These are phyloP conservation scores for Brenthis ino DNA, from an alignment of 2,888 invertebrate genomes.

Conservation along the genomic window DNA sequence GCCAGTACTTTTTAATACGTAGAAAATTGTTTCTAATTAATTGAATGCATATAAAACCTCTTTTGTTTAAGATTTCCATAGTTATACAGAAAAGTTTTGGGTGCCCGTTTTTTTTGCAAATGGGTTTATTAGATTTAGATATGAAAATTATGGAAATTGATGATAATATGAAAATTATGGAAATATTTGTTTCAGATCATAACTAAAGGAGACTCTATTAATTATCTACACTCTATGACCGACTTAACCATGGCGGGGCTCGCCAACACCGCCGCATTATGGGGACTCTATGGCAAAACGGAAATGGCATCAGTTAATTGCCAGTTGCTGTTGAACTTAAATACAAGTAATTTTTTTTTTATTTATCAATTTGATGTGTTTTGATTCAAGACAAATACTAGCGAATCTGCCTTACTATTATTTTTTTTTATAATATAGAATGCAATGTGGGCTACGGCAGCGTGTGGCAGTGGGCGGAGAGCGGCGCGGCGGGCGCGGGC, in stretches of 20 bases:
- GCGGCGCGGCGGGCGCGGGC: constrained; percentile 41
- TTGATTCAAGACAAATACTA: no score
- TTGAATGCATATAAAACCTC: no score
- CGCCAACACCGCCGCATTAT: constrained; percentile 91
- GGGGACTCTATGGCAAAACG: constrained; percentile 94
- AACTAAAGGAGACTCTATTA: constrained; percentile 92
- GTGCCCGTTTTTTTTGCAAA: no score
- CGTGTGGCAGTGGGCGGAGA: constrained; percentile 61
- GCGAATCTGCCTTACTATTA: no score
- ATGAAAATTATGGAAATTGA: no score
- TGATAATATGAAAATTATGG: no score
- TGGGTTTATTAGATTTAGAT: constrained; percentile 44
- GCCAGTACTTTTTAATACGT: no score
- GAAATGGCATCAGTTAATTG: constrained; percentile 91
- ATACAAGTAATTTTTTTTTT: constrained; percentile 80
- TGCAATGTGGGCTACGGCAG: constrained; percentile 57
- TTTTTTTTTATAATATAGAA: constrained; percentile 46
- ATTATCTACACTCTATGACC: constrained; percentile 91
- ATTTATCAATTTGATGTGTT: background rate
- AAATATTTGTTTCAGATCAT: constrained; percentile 83
- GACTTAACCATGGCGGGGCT: constrained; percentile 91
- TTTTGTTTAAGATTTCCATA: no score
- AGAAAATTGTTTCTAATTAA: no score
- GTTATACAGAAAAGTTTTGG: no score
- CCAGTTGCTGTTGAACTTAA: constrained; percentile 89